Conservation (phyloP, 2,113 vertebrate species). For the Pseudolaguvia tuberculata region DNA sequence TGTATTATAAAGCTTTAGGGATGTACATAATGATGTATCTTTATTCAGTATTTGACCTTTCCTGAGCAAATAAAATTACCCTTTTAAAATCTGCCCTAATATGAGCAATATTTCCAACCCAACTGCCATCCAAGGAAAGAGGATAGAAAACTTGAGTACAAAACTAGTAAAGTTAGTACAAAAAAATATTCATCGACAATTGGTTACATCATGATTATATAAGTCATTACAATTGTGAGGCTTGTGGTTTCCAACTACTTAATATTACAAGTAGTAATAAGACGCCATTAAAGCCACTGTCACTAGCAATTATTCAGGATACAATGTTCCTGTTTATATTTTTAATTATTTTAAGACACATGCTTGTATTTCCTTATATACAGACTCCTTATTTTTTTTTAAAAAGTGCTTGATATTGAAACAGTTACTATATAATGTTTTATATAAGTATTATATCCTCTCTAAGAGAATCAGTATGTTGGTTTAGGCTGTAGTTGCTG, state of each 20-base stretch:
- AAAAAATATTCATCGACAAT: slow-evolving; percentile 45
- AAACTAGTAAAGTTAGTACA: slow-evolving; percentile 50
- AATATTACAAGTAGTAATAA: slow-evolving; percentile 24
- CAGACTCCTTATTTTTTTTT: slow-evolving; percentile 62
- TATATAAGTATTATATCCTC: slow-evolving; percentile 67
- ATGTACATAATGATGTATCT: slow-evolving; percentile 28
- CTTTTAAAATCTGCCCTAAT: slow-evolving; percentile 43
- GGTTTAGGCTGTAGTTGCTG: slow-evolving; percentile 58
- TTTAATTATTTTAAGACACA: slow-evolving; percentile 60
- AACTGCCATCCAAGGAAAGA: slow-evolving; percentile 53
- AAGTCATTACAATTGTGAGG: slow-evolving; percentile 28
- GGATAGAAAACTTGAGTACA: slow-evolving; percentile 52
- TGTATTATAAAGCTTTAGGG: slow-evolving; percentile 3
- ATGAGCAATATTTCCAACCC: slow-evolving; percentile 61
- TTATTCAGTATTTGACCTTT: slow-evolving; percentile 46
- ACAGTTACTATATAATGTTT: slow-evolving; percentile 59
- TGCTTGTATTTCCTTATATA: slow-evolving; percentile 72
- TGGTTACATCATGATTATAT: slow-evolving; percentile 39
- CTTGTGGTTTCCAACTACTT: slow-evolving; percentile 49
- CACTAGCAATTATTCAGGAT: slow-evolving; percentile 46
- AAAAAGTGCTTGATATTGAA: slow-evolving; percentile 67
- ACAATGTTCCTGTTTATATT: slow-evolving; percentile 46
- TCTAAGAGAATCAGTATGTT: slow-evolving; percentile 61
- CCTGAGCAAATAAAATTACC: slow-evolving; percentile 48
- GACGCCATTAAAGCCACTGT: slow-evolving; percentile 25